Evolutionary conservation across 1,140 invertebrate genomes (phyloP), one percentile per base, ranked within the genome.

Genomic region (Drosophila ohnishii): DNA sequence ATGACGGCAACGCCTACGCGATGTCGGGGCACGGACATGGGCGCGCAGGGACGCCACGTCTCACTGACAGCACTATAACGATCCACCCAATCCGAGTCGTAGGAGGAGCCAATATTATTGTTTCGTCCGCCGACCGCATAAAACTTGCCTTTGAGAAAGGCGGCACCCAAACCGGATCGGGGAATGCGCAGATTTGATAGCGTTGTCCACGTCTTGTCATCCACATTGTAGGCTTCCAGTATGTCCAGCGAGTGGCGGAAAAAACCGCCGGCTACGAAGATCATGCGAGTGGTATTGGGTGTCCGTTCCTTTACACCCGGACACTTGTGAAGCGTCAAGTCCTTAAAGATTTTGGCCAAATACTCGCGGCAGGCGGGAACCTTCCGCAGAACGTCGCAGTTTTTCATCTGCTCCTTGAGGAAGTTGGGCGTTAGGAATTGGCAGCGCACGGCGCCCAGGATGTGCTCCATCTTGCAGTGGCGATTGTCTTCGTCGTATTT

Each of bases 381-480:
- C 89, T 97, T 97, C 79, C 95, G 95, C n/a, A 98, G 91, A 3
- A 98, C 94, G 45, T 96, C 95, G 92, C 97, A 98, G 80, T 96
- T 96, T 77, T 95, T 96, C 94, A 98, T 96, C 92, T 98, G 97
- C 64, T 97, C 96, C 75, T 96, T 95, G 9, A 95, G 92, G 92
- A 98, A 98, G 75, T 94, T 95, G 1, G 97, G 97, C n/a, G 97
- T 96, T 13, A 98, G 93, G 92, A 96, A 98, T 86, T 98, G 97
- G 89, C 97, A 97, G 3, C 97, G 94, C 2, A 98, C 97, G 1
- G 96, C 96, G 82, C 95, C 95, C 32, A 98, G 91, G 77, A 98
- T 97, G 73, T 95, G 94, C 75, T 97, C 96, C 95, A 98, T 96
- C 90, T 97, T 96, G 6, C 95, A 94, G 65, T 96, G 94, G 47